Percentiles rank a stretch among this genome's conserved stretches.
phyloP scores from a whole-genome alignment of 1,140 invertebrate genomes.

The Drosophila tsacasi region DNA sequence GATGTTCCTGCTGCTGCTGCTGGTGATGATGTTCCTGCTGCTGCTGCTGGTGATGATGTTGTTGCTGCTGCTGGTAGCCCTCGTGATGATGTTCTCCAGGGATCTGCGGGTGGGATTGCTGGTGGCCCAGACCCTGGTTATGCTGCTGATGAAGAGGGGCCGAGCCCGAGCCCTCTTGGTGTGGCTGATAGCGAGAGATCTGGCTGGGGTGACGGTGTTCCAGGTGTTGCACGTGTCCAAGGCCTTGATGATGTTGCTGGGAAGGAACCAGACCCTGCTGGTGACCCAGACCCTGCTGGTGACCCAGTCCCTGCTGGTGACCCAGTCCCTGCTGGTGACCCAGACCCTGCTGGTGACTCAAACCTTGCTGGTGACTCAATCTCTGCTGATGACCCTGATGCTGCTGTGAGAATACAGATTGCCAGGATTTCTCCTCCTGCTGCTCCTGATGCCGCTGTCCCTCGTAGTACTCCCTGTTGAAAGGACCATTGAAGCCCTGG shows the following conservation, averaged over 20 bases:
- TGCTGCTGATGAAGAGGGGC: background rate
- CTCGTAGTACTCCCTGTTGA: conserved; percentile 46
- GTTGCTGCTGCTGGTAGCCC: background rate
- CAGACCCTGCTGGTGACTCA: background rate
- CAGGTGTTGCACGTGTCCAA: background rate
- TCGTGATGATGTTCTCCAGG: conserved; percentile 4
- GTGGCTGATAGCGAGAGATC: background rate
- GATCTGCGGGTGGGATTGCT: background rate
- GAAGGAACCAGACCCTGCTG: no score
- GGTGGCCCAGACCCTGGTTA: background rate
- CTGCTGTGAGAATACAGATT: background rate
- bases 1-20: background rate
- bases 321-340: background rate
- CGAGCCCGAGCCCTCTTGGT: background rate
- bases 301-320: background rate
- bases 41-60: background rate
- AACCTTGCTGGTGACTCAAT: no score
- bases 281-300: background rate
- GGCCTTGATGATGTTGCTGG: background rate
- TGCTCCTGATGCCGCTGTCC: conserved; percentile 13
- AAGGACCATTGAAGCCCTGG: conserved; percentile 41
- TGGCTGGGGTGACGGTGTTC: background rate
- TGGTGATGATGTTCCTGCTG: background rate
- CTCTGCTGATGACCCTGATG: background rate
- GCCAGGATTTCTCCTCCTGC: conserved; percentile 8